Evolutionary conservation across 2,113 vertebrate genomes (phyloP).

Genomic region (Sitta europaea): DNA sequence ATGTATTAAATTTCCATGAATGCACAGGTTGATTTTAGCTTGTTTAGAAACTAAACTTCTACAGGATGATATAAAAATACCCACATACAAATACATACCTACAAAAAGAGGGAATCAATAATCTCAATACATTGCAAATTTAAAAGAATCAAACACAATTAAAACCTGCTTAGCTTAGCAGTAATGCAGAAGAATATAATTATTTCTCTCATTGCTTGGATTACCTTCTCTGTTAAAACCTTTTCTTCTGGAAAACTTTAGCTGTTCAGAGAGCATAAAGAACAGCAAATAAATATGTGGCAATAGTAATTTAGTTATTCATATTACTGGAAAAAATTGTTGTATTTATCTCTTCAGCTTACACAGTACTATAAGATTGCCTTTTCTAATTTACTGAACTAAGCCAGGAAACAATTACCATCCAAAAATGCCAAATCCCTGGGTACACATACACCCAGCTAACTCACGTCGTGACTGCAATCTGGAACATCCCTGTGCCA

Average conservation of each 20-base stretch:
- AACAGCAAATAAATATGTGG: slow-evolving; percentile 17
- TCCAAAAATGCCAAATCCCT: neutral
- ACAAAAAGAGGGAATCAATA: slow-evolving; percentile 33
- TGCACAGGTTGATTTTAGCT: neutral
- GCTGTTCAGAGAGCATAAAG: slow-evolving; percentile 36
- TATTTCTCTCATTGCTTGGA: slow-evolving; percentile 41
- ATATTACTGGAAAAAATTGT: slow-evolving; percentile 21
- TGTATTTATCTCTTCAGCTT: slow-evolving; percentile 36
- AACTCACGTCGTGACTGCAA: neutral
- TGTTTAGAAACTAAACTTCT: slow-evolving; percentile 11
- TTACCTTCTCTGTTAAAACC: slow-evolving; percentile 39
- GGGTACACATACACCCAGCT: neutral
- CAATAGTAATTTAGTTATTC: slow-evolving; percentile 28
- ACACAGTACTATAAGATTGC: neutral
- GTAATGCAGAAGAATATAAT: slow-evolving; percentile 3
- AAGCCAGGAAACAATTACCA: neutral
- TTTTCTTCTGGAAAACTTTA: slow-evolving; percentile 57
- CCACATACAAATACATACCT: neutral
- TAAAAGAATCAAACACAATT: slow-evolving; percentile 54
- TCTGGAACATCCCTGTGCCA: neutral
- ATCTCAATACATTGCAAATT: slow-evolving; percentile 9
- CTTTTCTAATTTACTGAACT: slow-evolving; percentile 6
- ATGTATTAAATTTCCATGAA: neutral
- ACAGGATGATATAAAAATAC: neutral
- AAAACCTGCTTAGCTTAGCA: slow-evolving; percentile 39